Base-by-base conservation (phyloP, 2,113 vertebrate genomes). In the Callopanchax toddi region DNA sequence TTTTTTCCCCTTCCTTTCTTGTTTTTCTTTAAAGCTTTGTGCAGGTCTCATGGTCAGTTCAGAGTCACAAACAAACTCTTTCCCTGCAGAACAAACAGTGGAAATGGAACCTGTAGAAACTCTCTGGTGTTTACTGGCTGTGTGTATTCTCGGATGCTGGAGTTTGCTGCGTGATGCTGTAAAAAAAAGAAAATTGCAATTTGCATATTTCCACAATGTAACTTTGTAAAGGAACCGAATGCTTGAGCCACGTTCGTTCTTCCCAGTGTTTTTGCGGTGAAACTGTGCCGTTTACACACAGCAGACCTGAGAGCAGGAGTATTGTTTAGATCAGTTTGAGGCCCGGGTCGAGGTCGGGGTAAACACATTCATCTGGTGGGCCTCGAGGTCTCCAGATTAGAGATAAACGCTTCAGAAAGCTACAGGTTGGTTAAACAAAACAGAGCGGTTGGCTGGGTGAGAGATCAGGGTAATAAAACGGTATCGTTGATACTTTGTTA, bases 51-150 rank as follows among this genome's bases (percentile, higher is more conserved):
- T 65, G 66, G 69, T 61, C 49, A 44, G 18, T 49, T 51, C 64
- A 23, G 45, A 72, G 23, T 55, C 23, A 43, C 22, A 65, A 64
- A 61, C 48, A 51, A 70, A 53, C 61, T 52, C 60, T 60, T 53
- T 49, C 48, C 78, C 78, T 55, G 37, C 37, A 76, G 87, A 85
- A 91, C 90, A 94, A 90, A 93, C 86, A 90, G 81, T 92, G 87
- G 79, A 91, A 91, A 84, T 68, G 60, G 74, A 74, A 72, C 52
- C 48, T 69, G 66, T 2, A 48, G 74, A 81, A 67, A 42, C 62
- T 21, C 57, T 61, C 26, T 60, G 21, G 13, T 73, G 70, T 86
- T 84, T 81, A 60, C 79, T 76, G 50, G 71, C 60, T 66, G 11
- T 69, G 51, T 74, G 79, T 60, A 58, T 66, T 71, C 60, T 44